Percentiles rank a stretch among this genome's conserved stretches.
Conservation (phyloP, 2,888 invertebrate species). For the Timema podura region DNA sequence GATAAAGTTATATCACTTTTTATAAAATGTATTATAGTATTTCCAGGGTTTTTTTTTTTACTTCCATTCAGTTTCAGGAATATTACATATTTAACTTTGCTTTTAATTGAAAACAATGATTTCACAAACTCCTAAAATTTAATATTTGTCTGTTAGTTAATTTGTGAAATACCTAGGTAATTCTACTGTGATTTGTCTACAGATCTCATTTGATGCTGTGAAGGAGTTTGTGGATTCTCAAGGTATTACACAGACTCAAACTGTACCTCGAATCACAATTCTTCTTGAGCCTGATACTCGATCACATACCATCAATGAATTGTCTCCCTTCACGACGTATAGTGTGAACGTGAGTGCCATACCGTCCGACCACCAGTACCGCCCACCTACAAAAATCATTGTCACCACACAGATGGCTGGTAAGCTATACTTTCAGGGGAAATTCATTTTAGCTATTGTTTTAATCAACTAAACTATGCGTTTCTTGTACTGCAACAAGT, state of each 20-base stretch:
- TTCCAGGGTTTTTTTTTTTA: too few relatives aligned
- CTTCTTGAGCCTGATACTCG: constrained; percentile 66
- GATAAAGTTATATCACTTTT: too few relatives aligned
- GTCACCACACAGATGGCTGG: constrained; percentile 94
- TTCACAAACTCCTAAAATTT: too few relatives aligned
- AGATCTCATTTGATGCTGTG: constrained; percentile 83
- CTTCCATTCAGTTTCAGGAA: not conserved
- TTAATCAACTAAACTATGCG: too few relatives aligned
- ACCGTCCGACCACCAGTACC: constrained; percentile 74
- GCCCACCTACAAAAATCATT: constrained; percentile 88
- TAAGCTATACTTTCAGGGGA: constrained; percentile 26
- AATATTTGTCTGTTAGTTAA: not conserved
- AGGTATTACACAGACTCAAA: constrained; percentile 85
- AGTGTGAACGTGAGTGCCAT: constrained; percentile 90
- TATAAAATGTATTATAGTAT: too few relatives aligned
- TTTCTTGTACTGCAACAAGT: too few relatives aligned
- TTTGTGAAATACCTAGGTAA: constrained; percentile 8
- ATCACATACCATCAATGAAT: constrained; percentile 75
- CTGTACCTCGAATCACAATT: constrained; percentile 68
- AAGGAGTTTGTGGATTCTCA: constrained; percentile 93
- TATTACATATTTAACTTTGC: too few relatives aligned
- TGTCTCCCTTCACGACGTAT: constrained; percentile 91
- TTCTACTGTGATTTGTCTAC: constrained; percentile 26
- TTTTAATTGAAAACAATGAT: too few relatives aligned
- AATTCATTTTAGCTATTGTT: too few relatives aligned